phyloP scores from a whole-genome alignment of 2,888 invertebrate species.

The Tetragnatha montana region DNA sequence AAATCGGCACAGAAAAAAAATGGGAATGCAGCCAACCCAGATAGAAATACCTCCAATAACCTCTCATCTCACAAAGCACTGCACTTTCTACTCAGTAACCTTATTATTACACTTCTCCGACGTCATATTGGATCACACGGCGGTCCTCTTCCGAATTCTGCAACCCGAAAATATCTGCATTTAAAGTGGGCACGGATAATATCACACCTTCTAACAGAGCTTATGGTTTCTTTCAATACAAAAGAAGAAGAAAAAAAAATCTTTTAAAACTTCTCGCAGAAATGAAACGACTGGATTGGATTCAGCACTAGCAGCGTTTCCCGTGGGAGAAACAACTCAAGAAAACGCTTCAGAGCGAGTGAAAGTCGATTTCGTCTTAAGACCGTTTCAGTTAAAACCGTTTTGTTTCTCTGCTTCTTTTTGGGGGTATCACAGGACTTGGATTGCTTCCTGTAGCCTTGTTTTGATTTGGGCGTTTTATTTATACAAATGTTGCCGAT shows the following conservation, averaged over 20 bases:
- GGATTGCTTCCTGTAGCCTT: conserved; percentile 33
- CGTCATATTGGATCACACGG: not conserved
- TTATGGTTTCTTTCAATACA: conserved; percentile 1
- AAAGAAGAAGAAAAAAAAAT: too few relatives aligned
- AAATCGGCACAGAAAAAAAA: too few relatives aligned
- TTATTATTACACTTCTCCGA: not conserved
- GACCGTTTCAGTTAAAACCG: conserved; percentile 13
- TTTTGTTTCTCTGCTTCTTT: conserved; percentile 37
- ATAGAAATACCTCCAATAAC: not conserved
- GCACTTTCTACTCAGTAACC: not conserved
- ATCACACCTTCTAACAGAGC: not conserved
- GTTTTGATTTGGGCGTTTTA: conserved; percentile 49
- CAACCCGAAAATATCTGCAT: not conserved
- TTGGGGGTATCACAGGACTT: conserved; percentile 14
- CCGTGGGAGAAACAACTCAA: conserved; percentile 39
- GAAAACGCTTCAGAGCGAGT: conserved; percentile 21
- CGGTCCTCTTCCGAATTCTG: not conserved
- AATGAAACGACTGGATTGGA: conserved; percentile 38
- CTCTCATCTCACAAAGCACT: not conserved
- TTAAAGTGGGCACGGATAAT: not conserved
- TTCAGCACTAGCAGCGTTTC: conserved; percentile 28
- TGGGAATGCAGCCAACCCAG: not conserved
- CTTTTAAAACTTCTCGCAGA: conserved; percentile 8
- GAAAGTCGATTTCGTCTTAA: conserved; percentile 35
- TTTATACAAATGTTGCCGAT: conserved; percentile 54